Evolutionary conservation across 2,797 vertebrate species (phyloP), one percentile per base, ranked within the genome.

Genomic region (Otus scops): DNA sequence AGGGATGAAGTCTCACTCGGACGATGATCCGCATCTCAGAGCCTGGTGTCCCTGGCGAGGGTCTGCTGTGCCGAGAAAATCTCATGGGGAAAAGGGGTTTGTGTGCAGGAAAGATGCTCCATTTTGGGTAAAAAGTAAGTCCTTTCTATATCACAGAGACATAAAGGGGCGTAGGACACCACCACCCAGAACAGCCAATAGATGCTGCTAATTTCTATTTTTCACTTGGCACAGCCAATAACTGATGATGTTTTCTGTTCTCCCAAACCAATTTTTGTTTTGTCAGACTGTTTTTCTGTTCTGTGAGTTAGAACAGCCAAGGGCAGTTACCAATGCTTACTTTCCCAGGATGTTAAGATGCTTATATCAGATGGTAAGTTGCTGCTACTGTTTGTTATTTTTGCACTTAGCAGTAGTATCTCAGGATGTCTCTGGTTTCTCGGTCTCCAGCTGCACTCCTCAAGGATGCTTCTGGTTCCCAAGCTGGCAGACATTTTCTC

Each of bases 1-100:
- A 5, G 2, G 3, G 50, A 41, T 8, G 23, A 69, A 56, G 68
- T 41, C 54, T 57, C 30, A 10, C 12, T 13, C 22, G 30, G 39
- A 36, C 0, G 6, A 32, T 43, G 78, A 22, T 48, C 38, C 2
- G 1, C 21, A 47, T 41, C 77, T 24, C 0, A 0, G 47, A 73
- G n/a, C 32, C 26, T 1, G 5, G 59, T 4, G 28, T 56, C 11
- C 13, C 50, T 0, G 0, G 53, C 2, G 1, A 79, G 68, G 39
- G 19, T 68, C 79, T 3, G 1, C 17, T 87, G 71, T 47, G 36
- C 28, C 18, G 3, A 32, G 30, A n/a, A 68, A 68, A 60, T 26
- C n/a, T 8, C 4, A 3, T 0, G 3, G 53, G 47, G 7, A 74
- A 16, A 30, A 59, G 13, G 13, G 23, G 32, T 16, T 56, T 0